Percentiles rank a stretch among this genome's conserved stretches.
Evolutionary conservation across 2,797 vertebrate species (phyloP).

Genomic region (Mus caroli): DNA sequence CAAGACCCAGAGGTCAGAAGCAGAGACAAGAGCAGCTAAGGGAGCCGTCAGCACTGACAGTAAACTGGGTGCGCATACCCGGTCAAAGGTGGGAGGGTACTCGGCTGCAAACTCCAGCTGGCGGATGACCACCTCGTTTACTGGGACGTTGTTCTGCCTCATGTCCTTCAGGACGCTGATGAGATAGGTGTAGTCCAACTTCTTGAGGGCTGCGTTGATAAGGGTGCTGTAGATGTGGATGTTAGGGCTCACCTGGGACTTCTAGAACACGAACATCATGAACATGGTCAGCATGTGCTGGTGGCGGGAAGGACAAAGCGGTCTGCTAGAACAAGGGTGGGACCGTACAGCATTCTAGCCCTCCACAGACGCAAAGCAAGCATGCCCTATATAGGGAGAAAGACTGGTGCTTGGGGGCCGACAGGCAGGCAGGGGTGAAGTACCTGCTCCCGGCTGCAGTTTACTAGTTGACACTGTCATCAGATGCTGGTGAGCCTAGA

Average conservation of each 20-base stretch:
- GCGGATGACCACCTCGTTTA: constrained; percentile 95
- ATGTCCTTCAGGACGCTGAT: constrained; percentile 93
- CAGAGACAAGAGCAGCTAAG: not conserved
- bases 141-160: constrained; percentile 90
- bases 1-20: not conserved
- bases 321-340: not conserved
- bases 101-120: constrained; percentile 96
- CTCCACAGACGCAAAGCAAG: not conserved
- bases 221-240: constrained; percentile 94
- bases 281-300: not conserved
- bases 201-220: constrained; percentile 91
- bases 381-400: not conserved
- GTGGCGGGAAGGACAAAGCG: rapidly evolving
- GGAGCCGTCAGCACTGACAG: rapidly evolving
- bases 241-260: constrained; percentile 92
- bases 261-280: constrained; percentile 86
- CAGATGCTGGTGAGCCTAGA: not conserved
- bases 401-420: not conserved
- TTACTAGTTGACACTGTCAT: not conserved
- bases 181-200: constrained; percentile 94
- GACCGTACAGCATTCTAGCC: rapidly evolving
- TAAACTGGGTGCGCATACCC: constrained; percentile 87
- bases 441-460: not conserved
- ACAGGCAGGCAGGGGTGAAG: rapidly evolving
- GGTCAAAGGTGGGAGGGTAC: constrained; percentile 95